A percentile compares a stretch with the other conserved stretches of the same genome.
Evolutionary conservation across 1,140 invertebrate species (phyloP).

Genomic region (Monochamus saltuarius): DNA sequence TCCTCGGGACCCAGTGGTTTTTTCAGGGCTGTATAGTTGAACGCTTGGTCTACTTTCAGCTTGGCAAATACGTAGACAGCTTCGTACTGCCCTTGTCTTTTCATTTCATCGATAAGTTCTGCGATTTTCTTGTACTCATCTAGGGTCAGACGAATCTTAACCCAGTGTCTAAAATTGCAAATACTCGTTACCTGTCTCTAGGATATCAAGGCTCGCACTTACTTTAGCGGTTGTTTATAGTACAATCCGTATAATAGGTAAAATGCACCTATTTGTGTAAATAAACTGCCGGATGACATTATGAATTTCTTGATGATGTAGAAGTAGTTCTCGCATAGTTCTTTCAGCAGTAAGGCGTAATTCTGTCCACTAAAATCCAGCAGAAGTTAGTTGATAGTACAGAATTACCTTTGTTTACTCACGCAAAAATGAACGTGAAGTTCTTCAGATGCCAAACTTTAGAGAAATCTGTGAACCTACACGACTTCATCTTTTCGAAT

Average conservation of each 20-base stretch:
- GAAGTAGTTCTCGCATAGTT: constrained; percentile 26
- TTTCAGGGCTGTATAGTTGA: constrained; percentile 14
- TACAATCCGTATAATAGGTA: constrained; percentile 33
- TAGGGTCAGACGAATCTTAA: constrained; percentile 29
- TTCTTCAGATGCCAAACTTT: constrained; percentile 25
- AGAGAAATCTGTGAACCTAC: constrained; percentile 23
- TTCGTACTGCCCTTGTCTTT: constrained; percentile 11
- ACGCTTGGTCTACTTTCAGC: constrained; percentile 25
- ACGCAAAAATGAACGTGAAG: constrained; percentile 29
- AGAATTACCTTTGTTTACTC: constrained; percentile 5
- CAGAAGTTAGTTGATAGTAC: background rate
- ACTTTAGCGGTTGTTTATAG: constrained; percentile 36
- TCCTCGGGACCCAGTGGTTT: constrained; percentile 22
- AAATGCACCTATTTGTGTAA: constrained; percentile 27
- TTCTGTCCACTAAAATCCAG: constrained; percentile 26
- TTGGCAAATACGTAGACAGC: constrained; percentile 25
- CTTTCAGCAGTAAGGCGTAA: constrained; percentile 18
- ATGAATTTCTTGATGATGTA: constrained; percentile 29
- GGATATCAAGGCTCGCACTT: constrained; percentile 12
- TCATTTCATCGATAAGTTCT: constrained; percentile 20
- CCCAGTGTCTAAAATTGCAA: constrained; percentile 21
- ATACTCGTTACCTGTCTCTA: background rate
- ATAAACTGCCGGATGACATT: constrained; percentile 16
- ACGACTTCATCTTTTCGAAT: constrained; percentile 21
- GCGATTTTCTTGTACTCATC: constrained; percentile 25